Conservation (phyloP, 2,888 invertebrate genomes). For the Agonum fuliginosum region DNA sequence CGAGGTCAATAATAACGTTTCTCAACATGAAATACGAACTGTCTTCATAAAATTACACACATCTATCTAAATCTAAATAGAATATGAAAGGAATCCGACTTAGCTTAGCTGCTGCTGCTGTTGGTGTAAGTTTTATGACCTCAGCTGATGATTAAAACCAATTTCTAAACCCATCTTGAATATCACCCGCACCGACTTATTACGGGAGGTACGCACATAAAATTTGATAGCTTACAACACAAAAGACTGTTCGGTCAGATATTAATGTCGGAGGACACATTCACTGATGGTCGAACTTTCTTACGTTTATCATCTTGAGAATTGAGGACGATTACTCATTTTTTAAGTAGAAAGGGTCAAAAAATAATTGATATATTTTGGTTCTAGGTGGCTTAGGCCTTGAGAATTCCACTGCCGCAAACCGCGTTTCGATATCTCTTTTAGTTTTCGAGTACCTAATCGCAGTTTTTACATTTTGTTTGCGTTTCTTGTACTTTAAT, state of each 20-base stretch:
- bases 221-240: neutral
- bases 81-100: neutral
- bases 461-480: too few relatives aligned
- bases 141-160: slow-evolving; percentile 20
- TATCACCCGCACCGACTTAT: slow-evolving; percentile 9
- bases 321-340: too few relatives aligned
- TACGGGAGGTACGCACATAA: slow-evolving; percentile 7
- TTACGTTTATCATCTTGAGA: neutral
- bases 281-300: neutral
- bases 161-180: slow-evolving; percentile 14
- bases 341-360: too few relatives aligned
- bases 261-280: neutral
- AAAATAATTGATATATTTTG: too few relatives aligned
- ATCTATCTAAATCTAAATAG: slow-evolving; percentile 21
- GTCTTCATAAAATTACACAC: slow-evolving; percentile 3
- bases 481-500: too few relatives aligned
- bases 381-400: too few relatives aligned
- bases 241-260: slow-evolving; percentile 6
- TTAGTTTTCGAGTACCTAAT: too few relatives aligned
- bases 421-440: too few relatives aligned
- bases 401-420: too few relatives aligned
- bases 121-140: neutral
- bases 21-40: slow-evolving; percentile 8
- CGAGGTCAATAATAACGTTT: slow-evolving; percentile 1
- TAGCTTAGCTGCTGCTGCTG: neutral